A percentile compares a stretch with the other conserved stretches of the same genome.
Evolutionary conservation across 1,140 invertebrate species (phyloP).

Genomic region (Eriosoma lanigerum): DNA sequence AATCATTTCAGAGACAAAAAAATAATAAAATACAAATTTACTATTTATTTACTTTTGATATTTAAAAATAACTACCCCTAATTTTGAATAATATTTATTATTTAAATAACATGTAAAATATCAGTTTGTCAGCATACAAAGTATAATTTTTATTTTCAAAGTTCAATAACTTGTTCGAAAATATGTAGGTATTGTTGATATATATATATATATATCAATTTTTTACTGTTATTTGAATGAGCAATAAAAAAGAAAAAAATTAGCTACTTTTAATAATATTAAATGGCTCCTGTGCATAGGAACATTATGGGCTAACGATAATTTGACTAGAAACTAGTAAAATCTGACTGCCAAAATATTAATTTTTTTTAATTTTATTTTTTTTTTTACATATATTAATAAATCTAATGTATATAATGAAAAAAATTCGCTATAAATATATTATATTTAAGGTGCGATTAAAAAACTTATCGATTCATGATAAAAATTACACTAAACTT

Average conservation of each 20-base stretch:
- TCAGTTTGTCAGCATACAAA: constrained; percentile 26
- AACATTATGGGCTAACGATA: constrained; percentile 49
- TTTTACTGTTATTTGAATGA: constrained; percentile 17
- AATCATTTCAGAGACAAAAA: constrained; percentile 18
- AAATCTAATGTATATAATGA: constrained; percentile 48
- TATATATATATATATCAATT: neutral
- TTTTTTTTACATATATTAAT: constrained; percentile 25
- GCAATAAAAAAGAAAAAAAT: constrained; percentile 29
- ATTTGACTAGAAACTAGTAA: constrained; percentile 51
- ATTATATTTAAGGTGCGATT: constrained; percentile 45
- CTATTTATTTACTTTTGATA: constrained; percentile 27
- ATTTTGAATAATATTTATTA: constrained; percentile 28
- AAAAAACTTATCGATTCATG: constrained; percentile 46
- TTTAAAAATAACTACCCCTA: constrained; percentile 5
- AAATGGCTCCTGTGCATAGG: constrained; percentile 38
- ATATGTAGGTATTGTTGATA: constrained; percentile 15
- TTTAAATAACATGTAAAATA: constrained; percentile 43
- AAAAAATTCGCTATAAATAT: constrained; percentile 50
- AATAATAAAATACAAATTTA: constrained; percentile 22
- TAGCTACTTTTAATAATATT: constrained; percentile 38
- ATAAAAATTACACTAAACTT: constrained; percentile 46
- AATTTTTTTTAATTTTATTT: constrained; percentile 14
- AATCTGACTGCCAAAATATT: constrained; percentile 49
- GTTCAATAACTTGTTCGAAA: constrained; percentile 4
- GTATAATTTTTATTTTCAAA: constrained; percentile 28